Conservation (phyloP, 2,888 invertebrate species). For the Diabrotica balteata region DNA sequence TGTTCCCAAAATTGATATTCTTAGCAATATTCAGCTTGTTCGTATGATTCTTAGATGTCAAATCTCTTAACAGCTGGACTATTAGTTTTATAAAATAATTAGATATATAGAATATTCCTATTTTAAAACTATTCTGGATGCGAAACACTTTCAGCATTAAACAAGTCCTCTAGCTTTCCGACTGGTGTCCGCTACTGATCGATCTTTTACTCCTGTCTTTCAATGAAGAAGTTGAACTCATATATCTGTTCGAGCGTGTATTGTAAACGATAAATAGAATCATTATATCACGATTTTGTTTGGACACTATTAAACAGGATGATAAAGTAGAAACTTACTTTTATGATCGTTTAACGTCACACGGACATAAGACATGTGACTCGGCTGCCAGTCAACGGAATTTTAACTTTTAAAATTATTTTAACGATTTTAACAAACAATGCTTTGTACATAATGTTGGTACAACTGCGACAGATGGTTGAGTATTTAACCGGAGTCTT, state of each 20-base stretch:
- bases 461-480: too few species aligned
- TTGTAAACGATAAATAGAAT: conserved; percentile 39
- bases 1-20: too few species aligned
- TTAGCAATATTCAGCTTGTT: too few species aligned
- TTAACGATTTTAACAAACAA: conserved; percentile 12
- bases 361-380: conserved; percentile 1
- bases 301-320: conserved; percentile 52
- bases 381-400: not conserved
- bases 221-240: not conserved
- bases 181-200: not conserved
- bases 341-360: conserved; percentile 16
- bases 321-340: conserved; percentile 49
- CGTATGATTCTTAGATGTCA: too few species aligned
- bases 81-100: too few species aligned
- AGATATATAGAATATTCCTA: too few species aligned
- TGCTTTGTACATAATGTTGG: not conserved
- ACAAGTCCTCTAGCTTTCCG: not conserved
- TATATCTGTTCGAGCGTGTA: conserved; percentile 20
- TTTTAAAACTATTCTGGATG: too few species aligned
- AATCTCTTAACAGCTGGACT: too few species aligned
- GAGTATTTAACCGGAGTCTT: too few species aligned
- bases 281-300: conserved; percentile 51
- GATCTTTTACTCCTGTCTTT: not conserved
- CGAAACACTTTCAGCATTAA: too few species aligned
- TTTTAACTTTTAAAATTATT: conserved; percentile 8